Base-by-base conservation (phyloP, 2,113 vertebrate species). In the Dolichallabes microphthalmus region DNA sequence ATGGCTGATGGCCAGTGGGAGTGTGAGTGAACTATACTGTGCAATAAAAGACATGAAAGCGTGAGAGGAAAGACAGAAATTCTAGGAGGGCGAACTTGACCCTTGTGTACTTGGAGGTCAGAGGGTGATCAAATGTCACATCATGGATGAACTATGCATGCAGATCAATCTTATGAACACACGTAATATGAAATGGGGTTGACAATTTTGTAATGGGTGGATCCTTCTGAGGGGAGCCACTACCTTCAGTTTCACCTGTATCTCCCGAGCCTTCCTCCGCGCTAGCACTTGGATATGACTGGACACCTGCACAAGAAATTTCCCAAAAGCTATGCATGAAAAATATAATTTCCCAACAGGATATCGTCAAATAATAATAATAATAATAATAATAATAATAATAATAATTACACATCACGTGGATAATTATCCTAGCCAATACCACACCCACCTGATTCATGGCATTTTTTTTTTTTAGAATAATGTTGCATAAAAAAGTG, bases 201-300 rank as follows among this genome's bases (percentile, higher is more conserved):
- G 68, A 63, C 66, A 85, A 88, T 85, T 69, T 82, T 79, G n/a
- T 75, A 84, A 69, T 78, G 71, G 82, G 78, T 82, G 55, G 73
- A 82, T 78, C 57, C 64, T 25, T 68, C 30, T 82, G 74, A 64
- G 82, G 39, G n/a, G 74, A 63, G 82, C 69, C 74, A 82, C 78
- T 96, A 99, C 98, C 97, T 99, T 99, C 86, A 99, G 95, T 93
- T 99, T 99, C 93, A 97, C 97, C 95, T 99, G 98, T 93, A 98
- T 98, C 93, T 99, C 98, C 57, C 98, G 95, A 90, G 98, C 97
- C 93, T 98, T 99, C 82, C 98, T 94, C 66, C 98, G 96, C 39
- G 98, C 98, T 82, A 99, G 92, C 88, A 99, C 98, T 93, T 99
- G 98, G 90, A 99, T 99, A 91, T 99, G 98, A 93, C 98, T 99